Evolutionary conservation across 2,797 vertebrate species (phyloP), one percentile per base, ranked within the genome.

Genomic region (Siniperca obscura): DNA sequence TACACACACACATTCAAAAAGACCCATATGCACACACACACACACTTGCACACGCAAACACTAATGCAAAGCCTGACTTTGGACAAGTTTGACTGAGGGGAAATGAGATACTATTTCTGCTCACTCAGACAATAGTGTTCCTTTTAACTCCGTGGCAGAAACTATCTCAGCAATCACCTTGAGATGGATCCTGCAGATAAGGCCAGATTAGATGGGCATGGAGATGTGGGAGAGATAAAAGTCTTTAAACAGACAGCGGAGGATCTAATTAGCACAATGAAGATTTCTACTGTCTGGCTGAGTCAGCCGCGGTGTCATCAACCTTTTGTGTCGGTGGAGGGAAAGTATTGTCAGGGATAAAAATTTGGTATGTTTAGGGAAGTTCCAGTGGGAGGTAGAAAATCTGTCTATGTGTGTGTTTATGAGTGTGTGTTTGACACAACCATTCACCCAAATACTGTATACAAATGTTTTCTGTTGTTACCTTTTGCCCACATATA

Each of bases 231-330:
- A 77, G 70, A 87, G 93, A 93, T 91, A 90, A 86, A 88, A 90
- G 89, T 90, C 83, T 93, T 94, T 92, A 93, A 52, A 92, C 89
- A 87, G 91, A 89, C 91, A 90, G 89, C 19, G 40, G 82, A 91
- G 74, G 81, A 91, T 93, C 88, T 93, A 94, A 95, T 94, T 93
- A 94, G 91, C 84, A 88, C 93, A 90, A 92, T 91, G 90, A 94
- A 90, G 90, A 90, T 91, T 92, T 92, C 71, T 76, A 44, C 70
- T 50, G 74, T 91, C 85, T 84, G 88, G 92, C 93, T 94, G 93
- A 95, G 82, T 94, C 94, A 95, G 94, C 93, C 62, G 22, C 36
- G 9, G 78, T 88, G 91, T 87, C 92, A 80, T 92, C 91, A 92
- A 83, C 87, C 87, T 90, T 91, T 91, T 86, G 83, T 87, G 80